phyloP scores from a whole-genome alignment of 2,113 vertebrate species.

The Elanus axillaris region DNA sequence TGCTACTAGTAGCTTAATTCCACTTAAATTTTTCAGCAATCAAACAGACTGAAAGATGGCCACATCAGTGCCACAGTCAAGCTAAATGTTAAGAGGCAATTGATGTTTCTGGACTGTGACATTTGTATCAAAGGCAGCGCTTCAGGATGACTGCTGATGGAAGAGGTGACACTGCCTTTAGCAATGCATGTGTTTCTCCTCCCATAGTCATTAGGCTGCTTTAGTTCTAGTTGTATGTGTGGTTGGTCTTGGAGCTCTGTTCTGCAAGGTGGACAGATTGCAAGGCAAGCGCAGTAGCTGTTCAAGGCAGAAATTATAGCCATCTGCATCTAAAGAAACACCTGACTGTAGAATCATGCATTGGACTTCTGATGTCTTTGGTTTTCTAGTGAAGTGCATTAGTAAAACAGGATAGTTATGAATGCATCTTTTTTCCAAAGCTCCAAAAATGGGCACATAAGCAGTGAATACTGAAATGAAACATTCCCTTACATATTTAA shows the following conservation, averaged over 20 bases:
- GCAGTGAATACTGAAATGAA: background rate
- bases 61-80: background rate
- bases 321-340: background rate
- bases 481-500: background rate
- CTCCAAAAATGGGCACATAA: background rate
- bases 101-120: background rate
- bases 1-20: background rate
- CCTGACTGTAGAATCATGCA: background rate
- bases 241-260: background rate
- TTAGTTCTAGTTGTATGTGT: background rate
- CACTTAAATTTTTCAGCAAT: background rate
- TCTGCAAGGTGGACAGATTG: background rate
- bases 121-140: background rate
- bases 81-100: background rate
- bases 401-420: background rate
- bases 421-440: background rate
- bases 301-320: background rate
- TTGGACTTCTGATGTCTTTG: background rate
- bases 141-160: background rate
- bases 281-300: background rate
- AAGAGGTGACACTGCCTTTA: background rate
- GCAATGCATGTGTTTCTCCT: background rate
- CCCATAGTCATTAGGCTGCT: background rate
- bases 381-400: background rate
- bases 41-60: background rate